Evolutionary conservation across 2,888 invertebrate species (phyloP), one percentile per base, ranked within the genome.

Genomic region (Timandra comae): DNA sequence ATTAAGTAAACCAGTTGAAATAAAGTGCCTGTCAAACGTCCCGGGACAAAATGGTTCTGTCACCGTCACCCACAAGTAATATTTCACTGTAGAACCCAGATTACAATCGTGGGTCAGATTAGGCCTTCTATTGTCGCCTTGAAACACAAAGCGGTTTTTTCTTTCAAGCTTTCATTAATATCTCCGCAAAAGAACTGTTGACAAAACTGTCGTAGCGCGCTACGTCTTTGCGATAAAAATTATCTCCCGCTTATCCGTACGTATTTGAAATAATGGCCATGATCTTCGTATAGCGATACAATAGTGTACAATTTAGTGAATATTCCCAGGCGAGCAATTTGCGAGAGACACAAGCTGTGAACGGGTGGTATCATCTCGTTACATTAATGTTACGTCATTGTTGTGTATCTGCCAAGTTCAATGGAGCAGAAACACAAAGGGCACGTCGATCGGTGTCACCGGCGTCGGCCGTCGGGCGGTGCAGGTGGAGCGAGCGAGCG

Each of bases 401-500:
- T 22, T 33, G 34, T 37, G 34, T 29, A 38, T 42, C 43, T 43
- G 48, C 33, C 41, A 42, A 49, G 48, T 49, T 43, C 46, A 49
- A 39, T 49, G 38, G 38, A 49, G 46, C 45, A 46, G 41, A 43
- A 46, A 46, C 43, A 49, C 46, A 49, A 46, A 49, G 48, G 45
- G 41, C 41, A 38, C 35, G 39, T 43, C 41, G 36, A 40, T 43
- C 30, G 43, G 40, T 45, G 45, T 43, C 45, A 38, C 40, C 40
- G 42, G 41, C 41, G 37, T 16, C 29, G 28, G n/a, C 34, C 32
- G 29, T 25, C 29, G 28, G 12, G 20, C 27, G 35, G 33, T 37
- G 44, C 65, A 70, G 69, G 72, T 71, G 67, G 58, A 54, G 47
- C 44, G 29, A 33, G 40, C 30, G 23, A 51, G 20, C 27, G 35